Base-by-base conservation (phyloP, 2,113 vertebrate species). In the Urocitellus parryii region DNA sequence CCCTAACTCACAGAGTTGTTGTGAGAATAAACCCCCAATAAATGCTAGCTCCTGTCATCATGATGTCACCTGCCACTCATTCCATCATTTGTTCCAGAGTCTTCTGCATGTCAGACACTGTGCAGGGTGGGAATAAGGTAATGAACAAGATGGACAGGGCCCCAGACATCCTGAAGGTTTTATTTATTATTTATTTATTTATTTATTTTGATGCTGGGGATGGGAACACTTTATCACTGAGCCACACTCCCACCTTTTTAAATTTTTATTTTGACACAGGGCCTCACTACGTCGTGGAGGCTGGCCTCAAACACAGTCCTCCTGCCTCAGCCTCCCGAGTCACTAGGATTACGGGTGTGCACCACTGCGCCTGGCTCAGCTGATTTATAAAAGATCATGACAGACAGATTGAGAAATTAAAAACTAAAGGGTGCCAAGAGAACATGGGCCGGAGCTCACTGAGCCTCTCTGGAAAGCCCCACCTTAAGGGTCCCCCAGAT, bases 401-500 rank as follows among this genome's bases (percentile, higher is more conserved):
- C 48, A 88, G 67, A 68, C 14, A 22, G 77, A 51, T 42, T 80
- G 67, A 96, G 61, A 92, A 51, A 73, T 83, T 78, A 53, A 94
- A 80, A 88, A 27, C 68, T 56, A 51, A 68, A 92, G 34, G 45
- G 13, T 53, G 6, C 45, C 8, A 11, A 0, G 13, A 61, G 67
- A 51, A 68, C 25, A 42, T 20, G 20, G 1, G 37, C 8, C 29
- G 39, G 13, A 82, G 17, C 51, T 86, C 17, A 11, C 18, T 1
- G 22, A 61, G 72, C 34, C 8, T 22, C 51, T 80, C 61, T 1
- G 51, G 68, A 72, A 61, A 87, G 67, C 25, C 42, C 37, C 51
- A 17, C 22, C 56, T 48, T 65, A 8, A 67, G 65, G 37, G 8
- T 29, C 34, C 48, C 34, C 48, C 45, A 58, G 42, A 51, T 17